Conservation (phyloP, 1,140 invertebrate genomes). For the Neoseiulus cucumeris region DNA sequence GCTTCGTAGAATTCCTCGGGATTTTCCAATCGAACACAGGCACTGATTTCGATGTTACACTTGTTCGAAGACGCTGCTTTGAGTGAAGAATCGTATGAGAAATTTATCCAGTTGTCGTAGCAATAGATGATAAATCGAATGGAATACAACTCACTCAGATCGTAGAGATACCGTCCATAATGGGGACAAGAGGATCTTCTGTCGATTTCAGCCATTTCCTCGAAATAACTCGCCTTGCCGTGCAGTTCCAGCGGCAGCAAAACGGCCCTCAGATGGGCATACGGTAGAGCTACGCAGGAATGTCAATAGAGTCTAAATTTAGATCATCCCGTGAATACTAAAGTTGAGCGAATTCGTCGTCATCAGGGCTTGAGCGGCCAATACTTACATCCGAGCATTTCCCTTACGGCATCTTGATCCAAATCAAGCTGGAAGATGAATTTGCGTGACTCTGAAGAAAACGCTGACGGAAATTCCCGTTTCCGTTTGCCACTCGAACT, state of each 20-base stretch:
- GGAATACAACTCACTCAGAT: background rate
- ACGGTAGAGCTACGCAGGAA: background rate
- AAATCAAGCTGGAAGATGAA: constrained; percentile 2
- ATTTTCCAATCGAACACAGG: background rate
- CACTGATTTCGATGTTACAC: constrained; percentile 7
- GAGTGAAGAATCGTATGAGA: background rate
- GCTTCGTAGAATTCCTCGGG: constrained; percentile 8
- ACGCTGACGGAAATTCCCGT: background rate
- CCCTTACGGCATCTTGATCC: background rate
- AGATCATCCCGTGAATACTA: too few species aligned
- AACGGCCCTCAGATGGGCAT: background rate
- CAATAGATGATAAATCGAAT: too few species aligned
- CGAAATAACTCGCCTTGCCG: background rate
- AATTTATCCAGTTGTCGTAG: too few species aligned
- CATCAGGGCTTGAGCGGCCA: too few species aligned
- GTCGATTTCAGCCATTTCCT: background rate
- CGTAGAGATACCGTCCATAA: background rate
- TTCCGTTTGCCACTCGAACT: too few species aligned
- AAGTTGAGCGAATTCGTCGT: too few species aligned
- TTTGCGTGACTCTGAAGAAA: background rate
- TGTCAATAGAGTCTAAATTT: too few species aligned
- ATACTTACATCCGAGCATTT: constrained; percentile 6
- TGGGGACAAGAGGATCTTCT: background rate
- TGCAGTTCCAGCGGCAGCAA: background rate
- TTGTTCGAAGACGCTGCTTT: background rate